A percentile compares a stretch with the other conserved stretches of the same genome.
phyloP scores from a whole-genome alignment of 2,797 vertebrate genomes.

The Harpagifer antarcticus region DNA sequence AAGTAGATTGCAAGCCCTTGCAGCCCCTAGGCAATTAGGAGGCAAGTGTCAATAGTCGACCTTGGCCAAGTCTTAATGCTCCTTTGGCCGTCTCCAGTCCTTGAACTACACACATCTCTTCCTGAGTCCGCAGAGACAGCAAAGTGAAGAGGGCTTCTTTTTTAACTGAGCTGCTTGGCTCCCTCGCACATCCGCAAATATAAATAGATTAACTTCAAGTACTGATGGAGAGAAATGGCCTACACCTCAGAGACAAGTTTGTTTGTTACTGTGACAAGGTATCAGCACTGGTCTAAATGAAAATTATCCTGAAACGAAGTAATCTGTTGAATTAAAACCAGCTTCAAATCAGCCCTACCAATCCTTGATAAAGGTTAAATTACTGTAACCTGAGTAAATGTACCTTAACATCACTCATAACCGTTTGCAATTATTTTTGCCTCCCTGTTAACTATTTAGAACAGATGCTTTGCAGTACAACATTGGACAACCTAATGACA shows the following conservation, averaged over 20 bases:
- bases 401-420: too few relatives aligned
- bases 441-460: too few relatives aligned
- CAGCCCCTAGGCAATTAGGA: slow-evolving; percentile 70
- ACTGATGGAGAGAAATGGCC: slow-evolving; percentile 23
- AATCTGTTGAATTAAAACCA: slow-evolving; percentile 10
- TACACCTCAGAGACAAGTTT: slow-evolving; percentile 23
- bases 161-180: slow-evolving; percentile 27
- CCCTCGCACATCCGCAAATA: slow-evolving; percentile 24
- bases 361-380: too few relatives aligned
- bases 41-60: slow-evolving; percentile 73
- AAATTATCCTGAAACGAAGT: slow-evolving; percentile 14
- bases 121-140: slow-evolving; percentile 34
- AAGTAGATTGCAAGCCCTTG: slow-evolving; percentile 69
- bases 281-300: slow-evolving; percentile 24
- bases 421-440: too few relatives aligned
- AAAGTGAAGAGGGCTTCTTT: slow-evolving; percentile 15
- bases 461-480: too few relatives aligned
- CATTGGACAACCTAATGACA: too few relatives aligned
- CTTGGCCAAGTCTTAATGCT: slow-evolving; percentile 77
- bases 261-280: slow-evolving; percentile 29
- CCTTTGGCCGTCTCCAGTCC: slow-evolving; percentile 59
- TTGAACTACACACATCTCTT: slow-evolving; percentile 64
- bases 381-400: too few relatives aligned
- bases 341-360: background rate
- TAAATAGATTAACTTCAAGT: slow-evolving; percentile 54